Evolutionary conservation across 2,888 invertebrate species (phyloP), one percentile per base, ranked within the genome.

Genomic region (Pyrocoelia pectoralis): DNA sequence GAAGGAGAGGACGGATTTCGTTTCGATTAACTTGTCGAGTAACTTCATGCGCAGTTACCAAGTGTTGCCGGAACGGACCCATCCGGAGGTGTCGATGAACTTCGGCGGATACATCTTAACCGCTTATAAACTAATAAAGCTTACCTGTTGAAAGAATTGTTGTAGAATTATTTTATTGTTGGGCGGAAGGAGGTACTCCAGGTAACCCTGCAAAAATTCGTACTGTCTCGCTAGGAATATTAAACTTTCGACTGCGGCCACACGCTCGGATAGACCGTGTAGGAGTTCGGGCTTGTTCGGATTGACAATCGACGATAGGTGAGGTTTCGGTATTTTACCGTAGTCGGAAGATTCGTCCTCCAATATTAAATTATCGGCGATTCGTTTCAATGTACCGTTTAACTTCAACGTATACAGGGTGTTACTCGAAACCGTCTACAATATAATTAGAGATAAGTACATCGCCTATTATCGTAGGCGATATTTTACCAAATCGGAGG

Each of bases 41-140:
- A 95, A 92, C 75, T 98, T 97, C 89, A 83, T 94, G 80, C 86
- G 97, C 69, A 88, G 90, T 72, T 96, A 96, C 84, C 98, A 98
- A 86, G 90, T 95, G 24, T 82, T 96, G 66, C 90, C 92, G 1
- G 90, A 94, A 69, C 86, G 98, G 79, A 98, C 98, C 13, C 98
- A 98, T 84, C 98, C 98, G 1, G 91, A 94, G 77, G 95, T 98
- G 29, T 88, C 88, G 73, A 98, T 97, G 91, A 92, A 89, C 77
- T 91, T 88, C 62, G 93, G 97, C 75, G 98, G 98, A 0, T 98
- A 91, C 81, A 82, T 98, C 65, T 83, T 98, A 68, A 89, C 90
- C 67, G 97, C 92, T 62, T 87, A 81, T 61, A 79, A 79, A 70
- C 64, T 78, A 50, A 62, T 62, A 41, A 38, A 58, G 28, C 74